Evolutionary conservation across 2,888 invertebrate species (phyloP).

Genomic region (Altica lythri): DNA sequence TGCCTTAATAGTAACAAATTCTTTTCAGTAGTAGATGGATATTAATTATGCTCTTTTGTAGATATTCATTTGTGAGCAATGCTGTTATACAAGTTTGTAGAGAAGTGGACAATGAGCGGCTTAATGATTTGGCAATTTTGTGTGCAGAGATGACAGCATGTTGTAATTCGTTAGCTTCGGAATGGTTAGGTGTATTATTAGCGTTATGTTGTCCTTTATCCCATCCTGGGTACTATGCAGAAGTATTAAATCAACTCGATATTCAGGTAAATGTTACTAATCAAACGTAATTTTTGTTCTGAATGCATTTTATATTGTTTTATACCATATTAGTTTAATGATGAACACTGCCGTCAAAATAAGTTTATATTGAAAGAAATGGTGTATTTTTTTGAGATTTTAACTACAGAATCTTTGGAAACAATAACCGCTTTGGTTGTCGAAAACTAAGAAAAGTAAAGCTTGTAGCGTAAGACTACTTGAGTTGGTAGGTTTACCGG

Average conservation of each 20-base stretch:
- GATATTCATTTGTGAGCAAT: constrained; percentile 95
- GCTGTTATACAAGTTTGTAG: constrained; percentile 89
- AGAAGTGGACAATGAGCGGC: constrained; percentile 81
- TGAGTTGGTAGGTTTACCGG: too few relatives aligned
- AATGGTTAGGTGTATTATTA: constrained; percentile 94
- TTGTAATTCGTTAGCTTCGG: constrained; percentile 88
- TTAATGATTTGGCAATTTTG: constrained; percentile 93
- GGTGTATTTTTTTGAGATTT: neutral
- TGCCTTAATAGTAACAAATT: too few relatives aligned
- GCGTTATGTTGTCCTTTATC: constrained; percentile 87
- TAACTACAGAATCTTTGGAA: too few relatives aligned
- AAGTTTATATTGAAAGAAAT: neutral
- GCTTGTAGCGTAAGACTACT: too few relatives aligned
- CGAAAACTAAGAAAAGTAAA: too few relatives aligned
- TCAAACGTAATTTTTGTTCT: too few relatives aligned
- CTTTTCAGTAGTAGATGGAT: neutral
- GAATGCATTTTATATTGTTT: too few relatives aligned
- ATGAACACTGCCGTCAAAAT: too few relatives aligned
- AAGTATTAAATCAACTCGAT: constrained; percentile 86
- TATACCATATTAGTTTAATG: too few relatives aligned
- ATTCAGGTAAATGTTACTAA: constrained; percentile 68
- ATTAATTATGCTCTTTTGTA: constrained; percentile 34
- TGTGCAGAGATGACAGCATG: constrained; percentile 98
- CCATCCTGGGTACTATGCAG: constrained; percentile 83
- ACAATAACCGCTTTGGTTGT: too few relatives aligned